Conservation (phyloP, 2,797 vertebrate genomes). For the Catharus ustulatus region DNA sequence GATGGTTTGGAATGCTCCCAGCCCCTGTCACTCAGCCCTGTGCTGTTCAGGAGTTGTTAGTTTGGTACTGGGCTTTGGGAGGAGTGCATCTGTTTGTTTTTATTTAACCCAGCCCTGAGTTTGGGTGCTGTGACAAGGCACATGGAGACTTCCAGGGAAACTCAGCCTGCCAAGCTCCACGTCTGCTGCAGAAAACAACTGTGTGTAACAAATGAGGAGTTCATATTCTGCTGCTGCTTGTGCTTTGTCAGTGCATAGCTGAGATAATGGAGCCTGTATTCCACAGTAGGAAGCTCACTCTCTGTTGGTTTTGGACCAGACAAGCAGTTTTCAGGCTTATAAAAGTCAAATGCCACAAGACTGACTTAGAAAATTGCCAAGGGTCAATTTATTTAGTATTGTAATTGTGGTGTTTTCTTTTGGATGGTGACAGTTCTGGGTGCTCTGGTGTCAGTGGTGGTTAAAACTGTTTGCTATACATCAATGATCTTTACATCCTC, state of each 20-base stretch:
- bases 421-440: background rate
- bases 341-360: constrained; percentile 54
- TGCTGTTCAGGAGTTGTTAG: background rate
- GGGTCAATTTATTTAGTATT: constrained; percentile 31
- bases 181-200: background rate
- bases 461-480: background rate
- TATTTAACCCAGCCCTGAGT: background rate
- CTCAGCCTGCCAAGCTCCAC: background rate
- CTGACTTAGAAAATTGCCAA: constrained; percentile 3
- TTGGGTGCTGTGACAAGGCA: background rate
- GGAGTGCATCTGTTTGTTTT: background rate
- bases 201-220: background rate
- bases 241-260: constrained; percentile 13
- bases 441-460: fast-evolving
- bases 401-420: constrained; percentile 1
- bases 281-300: background rate
- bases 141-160: background rate
- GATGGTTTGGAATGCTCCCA: background rate
- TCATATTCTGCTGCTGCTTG: background rate
- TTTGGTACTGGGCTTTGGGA: background rate
- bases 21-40: background rate
- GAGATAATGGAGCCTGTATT: constrained; percentile 47
- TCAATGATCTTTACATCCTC: background rate
- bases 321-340: background rate
- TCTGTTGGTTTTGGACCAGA: constrained; percentile 63